Percentiles rank a stretch among this genome's conserved stretches.
These are phyloP conservation scores for Folsomia candida DNA, from an alignment of 2,888 invertebrate genomes.

Conservation along the genomic window DNA sequence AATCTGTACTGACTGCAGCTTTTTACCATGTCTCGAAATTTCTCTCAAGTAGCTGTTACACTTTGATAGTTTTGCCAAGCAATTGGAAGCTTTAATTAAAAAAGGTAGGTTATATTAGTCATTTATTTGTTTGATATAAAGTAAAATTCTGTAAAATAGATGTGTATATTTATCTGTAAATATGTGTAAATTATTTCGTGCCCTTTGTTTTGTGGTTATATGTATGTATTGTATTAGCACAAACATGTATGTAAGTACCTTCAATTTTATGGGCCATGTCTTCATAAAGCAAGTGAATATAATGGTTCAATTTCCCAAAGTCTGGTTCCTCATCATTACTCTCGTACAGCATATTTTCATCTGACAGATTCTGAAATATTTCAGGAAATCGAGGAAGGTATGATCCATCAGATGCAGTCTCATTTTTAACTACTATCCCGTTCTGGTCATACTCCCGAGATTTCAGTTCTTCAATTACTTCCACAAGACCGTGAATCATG, in stretches of 20 bases:
- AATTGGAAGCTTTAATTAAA: constrained; percentile 16
- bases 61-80: constrained; percentile 23
- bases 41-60: constrained; percentile 21
- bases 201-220: too few relatives aligned
- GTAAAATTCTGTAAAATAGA: too few relatives aligned
- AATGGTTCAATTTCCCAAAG: constrained; percentile 30
- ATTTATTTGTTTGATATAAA: too few relatives aligned
- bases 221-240: too few relatives aligned
- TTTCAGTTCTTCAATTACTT: constrained; percentile 26
- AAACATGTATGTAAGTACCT: too few relatives aligned
- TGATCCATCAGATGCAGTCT: constrained; percentile 34
- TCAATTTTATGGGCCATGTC: constrained; percentile 30
- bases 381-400: constrained; percentile 38
- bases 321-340: constrained; percentile 23
- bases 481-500: constrained; percentile 22
- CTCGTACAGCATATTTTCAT: background rate
- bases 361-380: constrained; percentile 34
- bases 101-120: too few relatives aligned
- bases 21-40: constrained; percentile 33
- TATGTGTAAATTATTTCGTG: too few relatives aligned
- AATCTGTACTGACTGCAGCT: background rate
- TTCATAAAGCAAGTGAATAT: constrained; percentile 42
- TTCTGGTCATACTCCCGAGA: constrained; percentile 36
- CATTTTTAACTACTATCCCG: constrained; percentile 24
- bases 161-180: too few relatives aligned